Evolutionary conservation across 2,888 invertebrate species (phyloP).

Genomic region (Cataglyphis rosenhaueri): DNA sequence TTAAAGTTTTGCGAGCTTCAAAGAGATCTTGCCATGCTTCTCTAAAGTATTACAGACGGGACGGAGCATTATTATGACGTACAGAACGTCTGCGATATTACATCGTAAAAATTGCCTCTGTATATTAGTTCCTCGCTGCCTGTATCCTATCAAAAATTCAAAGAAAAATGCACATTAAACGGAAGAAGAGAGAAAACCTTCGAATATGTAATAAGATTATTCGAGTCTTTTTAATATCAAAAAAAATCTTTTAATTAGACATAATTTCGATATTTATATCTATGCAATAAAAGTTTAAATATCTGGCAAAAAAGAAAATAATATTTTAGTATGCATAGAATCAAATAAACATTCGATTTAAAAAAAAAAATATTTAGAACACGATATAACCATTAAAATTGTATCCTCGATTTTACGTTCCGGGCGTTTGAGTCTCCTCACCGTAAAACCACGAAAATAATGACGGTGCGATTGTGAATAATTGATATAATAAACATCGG

Average conservation of each 20-base stretch:
- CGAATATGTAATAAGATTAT: conserved; percentile 30
- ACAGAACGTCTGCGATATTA: conserved; percentile 55
- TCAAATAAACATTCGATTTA: neutral
- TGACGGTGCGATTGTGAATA: conserved; percentile 30
- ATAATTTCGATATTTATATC: conserved; percentile 9
- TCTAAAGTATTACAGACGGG: conserved; percentile 46
- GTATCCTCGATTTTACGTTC: conserved; percentile 22
- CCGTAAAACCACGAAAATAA: conserved; percentile 18
- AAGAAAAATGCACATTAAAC: conserved; percentile 37
- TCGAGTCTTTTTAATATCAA: conserved; percentile 19
- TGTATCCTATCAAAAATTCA: conserved; percentile 46
- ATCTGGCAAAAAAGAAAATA: neutral
- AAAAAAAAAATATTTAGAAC: neutral
- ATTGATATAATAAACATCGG: conserved; percentile 24
- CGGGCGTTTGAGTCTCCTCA: conserved; percentile 40
- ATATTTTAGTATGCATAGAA: conserved; percentile 5
- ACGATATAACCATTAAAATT: conserved; percentile 17
- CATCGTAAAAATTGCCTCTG: conserved; percentile 75
- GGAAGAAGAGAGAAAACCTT: conserved; percentile 20
- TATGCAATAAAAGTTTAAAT: neutral
- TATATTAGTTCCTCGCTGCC: conserved; percentile 45
- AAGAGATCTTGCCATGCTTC: conserved; percentile 52
- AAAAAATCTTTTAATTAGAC: conserved; percentile 7
- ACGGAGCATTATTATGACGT: conserved; percentile 50
- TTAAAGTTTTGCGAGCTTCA: conserved; percentile 54